phyloP scores from a whole-genome alignment of 2,888 invertebrate genomes.

The Campopleginae sp. region DNA sequence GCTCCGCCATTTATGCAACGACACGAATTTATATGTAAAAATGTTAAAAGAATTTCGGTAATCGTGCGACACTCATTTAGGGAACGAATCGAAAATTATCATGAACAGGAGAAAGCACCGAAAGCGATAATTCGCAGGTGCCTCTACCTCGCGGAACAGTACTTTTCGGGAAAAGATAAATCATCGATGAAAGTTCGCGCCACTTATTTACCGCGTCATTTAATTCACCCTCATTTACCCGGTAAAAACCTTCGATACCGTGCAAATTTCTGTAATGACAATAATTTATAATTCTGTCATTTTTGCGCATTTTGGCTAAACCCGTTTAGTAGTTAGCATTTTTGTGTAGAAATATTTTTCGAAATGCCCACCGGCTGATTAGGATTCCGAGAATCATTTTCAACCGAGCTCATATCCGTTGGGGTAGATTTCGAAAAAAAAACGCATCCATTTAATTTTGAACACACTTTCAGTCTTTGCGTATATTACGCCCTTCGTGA shows the following conservation, averaged over 20 bases:
- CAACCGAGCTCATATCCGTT: neutral
- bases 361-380: neutral
- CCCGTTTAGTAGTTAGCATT: too few species aligned
- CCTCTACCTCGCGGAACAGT: conserved; percentile 19
- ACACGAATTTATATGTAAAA: neutral
- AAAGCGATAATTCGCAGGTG: conserved; percentile 22
- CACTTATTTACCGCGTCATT: conserved; percentile 27
- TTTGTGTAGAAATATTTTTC: neutral
- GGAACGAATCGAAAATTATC: conserved; percentile 13
- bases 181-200: conserved; percentile 50
- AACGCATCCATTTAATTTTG: neutral
- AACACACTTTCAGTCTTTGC: neutral
- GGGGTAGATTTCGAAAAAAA: neutral
- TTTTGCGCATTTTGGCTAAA: neutral
- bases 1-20: neutral
- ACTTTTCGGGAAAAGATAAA: conserved; percentile 39
- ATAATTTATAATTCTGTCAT: conserved; percentile 31
- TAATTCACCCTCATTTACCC: conserved; percentile 40
- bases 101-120: neutral
- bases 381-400: too few species aligned
- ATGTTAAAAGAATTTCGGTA: neutral
- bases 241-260: conserved; percentile 18
- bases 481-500: neutral
- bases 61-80: neutral
- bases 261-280: conserved; percentile 44